These are phyloP conservation scores for Pluvianellus socialis DNA, from an alignment of 2,113 vertebrate genomes.

Conservation along the genomic window DNA sequence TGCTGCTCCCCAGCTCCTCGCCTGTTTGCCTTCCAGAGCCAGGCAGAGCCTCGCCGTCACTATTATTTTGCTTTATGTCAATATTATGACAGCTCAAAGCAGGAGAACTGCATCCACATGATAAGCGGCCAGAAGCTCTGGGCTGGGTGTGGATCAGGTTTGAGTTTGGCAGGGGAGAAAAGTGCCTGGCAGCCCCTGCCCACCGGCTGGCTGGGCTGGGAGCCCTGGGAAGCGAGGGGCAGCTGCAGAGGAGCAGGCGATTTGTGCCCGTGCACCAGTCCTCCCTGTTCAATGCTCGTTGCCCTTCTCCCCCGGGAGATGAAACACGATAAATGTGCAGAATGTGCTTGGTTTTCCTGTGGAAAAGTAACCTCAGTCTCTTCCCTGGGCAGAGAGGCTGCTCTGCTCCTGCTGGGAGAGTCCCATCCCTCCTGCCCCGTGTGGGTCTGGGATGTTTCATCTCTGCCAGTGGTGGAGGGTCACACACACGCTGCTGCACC, in stretches of 20 bases:
- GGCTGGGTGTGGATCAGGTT: constrained; percentile 6
- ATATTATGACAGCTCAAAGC: constrained; percentile 67
- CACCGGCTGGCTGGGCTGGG: background rate
- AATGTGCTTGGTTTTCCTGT: background rate
- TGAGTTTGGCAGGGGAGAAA: constrained; percentile 22
- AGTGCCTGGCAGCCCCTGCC: background rate
- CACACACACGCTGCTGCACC: background rate
- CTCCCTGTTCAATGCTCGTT: rapidly evolving
- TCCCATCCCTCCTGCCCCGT: rapidly evolving
- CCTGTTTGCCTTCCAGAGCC: constrained; percentile 46
- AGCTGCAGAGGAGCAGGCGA: rapidly evolving
- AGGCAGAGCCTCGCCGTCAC: constrained; percentile 22
- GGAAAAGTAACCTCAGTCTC: background rate
- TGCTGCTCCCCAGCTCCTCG: background rate
- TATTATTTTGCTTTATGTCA: constrained; percentile 67
- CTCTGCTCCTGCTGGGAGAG: background rate
- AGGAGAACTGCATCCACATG: constrained; percentile 60
- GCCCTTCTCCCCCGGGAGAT: background rate
- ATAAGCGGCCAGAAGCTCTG: constrained; percentile 55
- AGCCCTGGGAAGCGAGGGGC: background rate
- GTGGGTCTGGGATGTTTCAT: background rate
- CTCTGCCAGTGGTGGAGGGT: background rate
- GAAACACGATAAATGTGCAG: background rate
- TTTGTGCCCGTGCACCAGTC: rapidly evolving
- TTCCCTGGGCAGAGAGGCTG: background rate